Base-by-base conservation (phyloP, 2,888 invertebrate genomes). In the Acanthoscelides obtectus region DNA sequence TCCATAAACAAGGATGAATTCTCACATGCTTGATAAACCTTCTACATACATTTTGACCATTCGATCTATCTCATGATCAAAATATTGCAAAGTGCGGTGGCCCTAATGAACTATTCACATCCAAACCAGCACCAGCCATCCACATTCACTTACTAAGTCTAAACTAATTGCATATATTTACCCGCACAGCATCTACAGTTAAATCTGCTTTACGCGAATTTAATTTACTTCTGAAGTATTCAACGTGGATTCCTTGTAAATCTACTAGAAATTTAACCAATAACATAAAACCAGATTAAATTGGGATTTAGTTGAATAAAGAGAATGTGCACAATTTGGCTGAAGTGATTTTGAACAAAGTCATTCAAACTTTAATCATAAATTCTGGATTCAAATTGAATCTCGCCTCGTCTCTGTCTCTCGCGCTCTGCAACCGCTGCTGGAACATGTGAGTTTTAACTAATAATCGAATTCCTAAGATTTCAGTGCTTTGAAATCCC, bases 281-380 rank as follows among this genome's bases (percentile, higher is more conserved):
- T 84, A 83, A 82, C 82, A 81, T 82, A 83, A 81, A 83, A 83
- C 79, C 80, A 81, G 83, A 83, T 83, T 83, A 84, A 83, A 83
- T 79, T 79, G 78, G 82, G 80, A 81, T 82, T 80, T 80, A 82
- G 81, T 81, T 80, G 82, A 82, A 82, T 83, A 82, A 83, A 82
- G 83, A 82, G 83, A 83, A 83, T 82, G 83, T 81, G 80, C 82
- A 83, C 83, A 83, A 83, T 84, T 84, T 82, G 80, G 81, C 79
- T 76, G 81, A 82, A 84, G 83, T 81, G 83, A 84, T 82, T 84
- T 80, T 79, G 82, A 82, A 83, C 83, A 81, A 81, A 83, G 82
- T 83, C 83, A 79, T 82, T 82, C 80, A 81, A 84, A 84, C 81
- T 84, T 84, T 81, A 81, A 82, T 82, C 81, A 83, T 83, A 84